Percentiles rank a stretch among this genome's conserved stretches.
These are phyloP conservation scores for Dynastes maya DNA, from an alignment of 2,888 invertebrate genomes.

Conservation along the genomic window DNA sequence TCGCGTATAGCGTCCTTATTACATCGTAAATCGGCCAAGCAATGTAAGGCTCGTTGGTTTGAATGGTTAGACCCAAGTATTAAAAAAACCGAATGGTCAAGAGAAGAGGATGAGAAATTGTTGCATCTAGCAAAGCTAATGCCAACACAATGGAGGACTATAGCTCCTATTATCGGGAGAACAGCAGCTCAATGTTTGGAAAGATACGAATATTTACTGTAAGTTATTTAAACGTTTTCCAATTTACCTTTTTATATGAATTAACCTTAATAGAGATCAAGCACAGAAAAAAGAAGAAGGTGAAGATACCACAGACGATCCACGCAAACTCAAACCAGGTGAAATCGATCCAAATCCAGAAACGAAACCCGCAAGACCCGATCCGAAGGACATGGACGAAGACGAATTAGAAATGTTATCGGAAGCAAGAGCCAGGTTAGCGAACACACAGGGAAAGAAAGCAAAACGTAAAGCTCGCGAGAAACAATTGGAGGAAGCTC, in stretches of 20 bases:
- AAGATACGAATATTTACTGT: conserved; percentile 96
- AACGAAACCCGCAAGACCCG: conserved; percentile 98
- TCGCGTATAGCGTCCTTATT: conserved; percentile 98
- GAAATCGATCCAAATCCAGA: conserved; percentile 99
- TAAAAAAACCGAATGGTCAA: conserved; percentile 99
- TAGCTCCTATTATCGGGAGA: conserved; percentile 98
- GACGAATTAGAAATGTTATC: conserved; percentile 99
- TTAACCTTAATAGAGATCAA: conserved; percentile 82
- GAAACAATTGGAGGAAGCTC: conserved; percentile 98
- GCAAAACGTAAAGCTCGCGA: conserved; percentile 96
- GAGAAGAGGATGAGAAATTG: conserved; percentile 98
- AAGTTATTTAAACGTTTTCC: conserved; percentile 69
- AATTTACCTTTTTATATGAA: not conserved
- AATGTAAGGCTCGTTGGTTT: conserved; percentile 99
- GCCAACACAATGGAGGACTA: conserved; percentile 99
- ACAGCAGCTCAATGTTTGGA: conserved; percentile 99
- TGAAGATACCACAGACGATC: conserved; percentile 93
- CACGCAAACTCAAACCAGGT: conserved; percentile 97
- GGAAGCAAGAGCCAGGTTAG: conserved; percentile 97
- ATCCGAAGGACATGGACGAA: conserved; percentile 99
- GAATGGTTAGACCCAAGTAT: conserved; percentile 99
- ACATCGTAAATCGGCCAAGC: conserved; percentile 98
- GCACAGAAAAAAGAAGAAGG: conserved; percentile 97
- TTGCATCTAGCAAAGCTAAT: conserved; percentile 98
- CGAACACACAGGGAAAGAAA: conserved; percentile 98